Conservation (phyloP, 2,113 vertebrate species). For the Hystrix brachyura region DNA sequence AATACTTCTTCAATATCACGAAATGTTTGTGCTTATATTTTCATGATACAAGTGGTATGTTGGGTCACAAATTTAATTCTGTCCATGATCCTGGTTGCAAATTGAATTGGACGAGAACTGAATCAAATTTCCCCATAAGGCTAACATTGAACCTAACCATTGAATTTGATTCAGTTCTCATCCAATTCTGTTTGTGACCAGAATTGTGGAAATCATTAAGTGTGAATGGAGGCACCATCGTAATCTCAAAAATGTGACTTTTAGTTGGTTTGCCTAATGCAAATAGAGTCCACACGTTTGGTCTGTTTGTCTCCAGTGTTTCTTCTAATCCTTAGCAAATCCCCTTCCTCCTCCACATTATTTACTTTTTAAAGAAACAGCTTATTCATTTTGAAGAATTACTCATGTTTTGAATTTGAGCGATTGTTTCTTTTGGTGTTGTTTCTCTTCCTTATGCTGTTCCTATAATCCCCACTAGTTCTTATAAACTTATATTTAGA, state of each 20-base stretch:
- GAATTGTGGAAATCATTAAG: no score
- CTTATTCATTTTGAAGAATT: constrained; percentile 1
- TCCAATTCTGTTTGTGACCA: no score
- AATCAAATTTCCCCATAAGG: no score
- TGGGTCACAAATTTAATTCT: background rate
- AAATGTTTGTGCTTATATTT: background rate
- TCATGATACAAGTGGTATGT: background rate
- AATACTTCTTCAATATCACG: background rate
- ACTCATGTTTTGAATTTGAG: background rate
- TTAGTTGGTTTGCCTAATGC: background rate
- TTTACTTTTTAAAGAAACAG: constrained; percentile 2
- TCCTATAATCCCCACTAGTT: background rate
- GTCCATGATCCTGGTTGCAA: background rate
- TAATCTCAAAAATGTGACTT: background rate
- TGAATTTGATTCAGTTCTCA: no score
- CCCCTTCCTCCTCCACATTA: background rate
- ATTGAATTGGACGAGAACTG: no score
- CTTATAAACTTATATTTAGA: background rate
- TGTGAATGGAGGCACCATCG: background rate
- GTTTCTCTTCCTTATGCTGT: background rate
- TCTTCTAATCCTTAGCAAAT: background rate
- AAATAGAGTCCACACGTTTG: background rate
- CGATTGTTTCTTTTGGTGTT: background rate
- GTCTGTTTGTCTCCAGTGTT: background rate
- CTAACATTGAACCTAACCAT: no score